These are phyloP conservation scores for Montifringilla adamsi DNA, from an alignment of 2,113 vertebrate genomes.

Conservation along the genomic window DNA sequence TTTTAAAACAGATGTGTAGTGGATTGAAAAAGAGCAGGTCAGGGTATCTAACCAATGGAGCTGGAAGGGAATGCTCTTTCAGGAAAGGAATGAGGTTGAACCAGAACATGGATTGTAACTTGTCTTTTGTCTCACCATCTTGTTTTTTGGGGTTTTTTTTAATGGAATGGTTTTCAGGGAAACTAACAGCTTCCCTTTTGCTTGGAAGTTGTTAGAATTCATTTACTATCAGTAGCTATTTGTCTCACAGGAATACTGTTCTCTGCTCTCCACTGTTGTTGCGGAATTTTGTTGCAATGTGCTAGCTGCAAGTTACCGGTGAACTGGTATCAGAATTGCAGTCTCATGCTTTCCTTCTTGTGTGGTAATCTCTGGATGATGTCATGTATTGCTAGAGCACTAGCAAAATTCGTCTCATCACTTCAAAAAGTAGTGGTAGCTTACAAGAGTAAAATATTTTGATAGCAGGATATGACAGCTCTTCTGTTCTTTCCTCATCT, in stretches of 20 bases:
- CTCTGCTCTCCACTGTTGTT: background rate
- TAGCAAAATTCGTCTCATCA: background rate
- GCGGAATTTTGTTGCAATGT: background rate
- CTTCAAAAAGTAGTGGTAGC: background rate
- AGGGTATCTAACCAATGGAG: background rate
- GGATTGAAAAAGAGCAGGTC: background rate
- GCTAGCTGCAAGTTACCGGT: background rate
- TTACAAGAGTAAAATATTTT: background rate
- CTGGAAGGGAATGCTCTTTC: background rate
- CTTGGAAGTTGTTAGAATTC: background rate
- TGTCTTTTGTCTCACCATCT: background rate
- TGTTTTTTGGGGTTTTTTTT: background rate
- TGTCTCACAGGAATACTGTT: background rate
- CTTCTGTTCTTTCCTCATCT: background rate
- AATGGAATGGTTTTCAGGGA: background rate
- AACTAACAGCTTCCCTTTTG: background rate
- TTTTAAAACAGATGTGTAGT: background rate
- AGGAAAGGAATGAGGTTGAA: background rate
- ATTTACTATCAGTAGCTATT: background rate
- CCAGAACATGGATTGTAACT: background rate
- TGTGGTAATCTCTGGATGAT: background rate
- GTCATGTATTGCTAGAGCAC: background rate
- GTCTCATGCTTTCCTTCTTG: background rate
- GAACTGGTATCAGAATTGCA: background rate
- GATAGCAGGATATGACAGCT: background rate